Evolutionary conservation across 2,888 invertebrate genomes (phyloP), one percentile per base, ranked within the genome.

Genomic region (Meiosimyza platycephala): DNA sequence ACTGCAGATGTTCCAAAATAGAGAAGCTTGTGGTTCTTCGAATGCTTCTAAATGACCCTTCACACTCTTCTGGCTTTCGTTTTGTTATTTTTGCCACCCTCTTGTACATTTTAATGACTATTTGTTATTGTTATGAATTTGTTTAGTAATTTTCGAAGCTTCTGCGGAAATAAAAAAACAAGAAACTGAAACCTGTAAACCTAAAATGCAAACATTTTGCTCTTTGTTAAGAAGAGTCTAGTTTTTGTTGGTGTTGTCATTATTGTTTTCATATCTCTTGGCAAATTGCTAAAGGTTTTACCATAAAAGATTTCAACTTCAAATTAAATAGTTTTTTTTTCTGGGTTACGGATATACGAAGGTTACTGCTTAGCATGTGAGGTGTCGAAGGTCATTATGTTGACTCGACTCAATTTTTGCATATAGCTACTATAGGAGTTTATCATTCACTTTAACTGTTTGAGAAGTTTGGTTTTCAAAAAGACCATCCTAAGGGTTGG

Each of bases 201-300:
- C 57, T 57, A 28, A 57, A 57, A 28, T 57, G 13, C 13, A 57
- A 57, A 57, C 57, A 57, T 57, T 57, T 57, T 57, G 57, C 18
- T 28, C 13, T 28, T 57, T 57, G 57, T 57, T 57, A 11, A 13
- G 22, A 11, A 13, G 22, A 57, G 12, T 57, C 28, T 40, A 7
- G 40, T 40, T 40, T 7, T 15, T 57, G 22, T 57, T 57, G 28
- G 16, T 15, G 22, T 28, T n/a, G 57, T 12, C 3, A 28, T 57
- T 13, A 28, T 57, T 28, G 11, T 57, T 57, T 57, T 11, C 57
- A 28, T 57, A 57, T 57, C 28, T 28, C 57, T 57, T 57, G 22
- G 13, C 22, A 28, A 57, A 12, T 28, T 57, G 57, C 22, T 13
- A 15, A 3, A 28, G 57, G 22, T 57, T 28, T 57, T 57, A 1